A percentile compares a stretch with the other conserved stretches of the same genome.
These are phyloP conservation scores for Eucriotettix oculatus DNA, from an alignment of 2,888 invertebrate genomes.

Conservation along the genomic window DNA sequence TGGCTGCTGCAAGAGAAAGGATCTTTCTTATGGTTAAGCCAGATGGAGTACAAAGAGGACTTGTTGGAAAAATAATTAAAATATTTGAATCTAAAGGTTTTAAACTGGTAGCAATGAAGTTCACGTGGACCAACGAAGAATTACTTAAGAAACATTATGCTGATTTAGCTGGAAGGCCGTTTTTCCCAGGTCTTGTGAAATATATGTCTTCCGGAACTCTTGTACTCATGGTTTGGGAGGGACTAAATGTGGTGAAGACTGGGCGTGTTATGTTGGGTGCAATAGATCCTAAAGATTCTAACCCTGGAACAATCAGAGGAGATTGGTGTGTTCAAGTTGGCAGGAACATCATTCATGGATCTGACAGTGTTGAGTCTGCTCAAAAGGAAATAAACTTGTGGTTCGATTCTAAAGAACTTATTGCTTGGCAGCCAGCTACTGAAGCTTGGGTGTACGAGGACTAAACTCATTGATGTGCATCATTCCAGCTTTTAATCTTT, in stretches of 20 bases:
- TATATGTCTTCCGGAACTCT: slow-evolving; percentile 95
- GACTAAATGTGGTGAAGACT: slow-evolving; percentile 83
- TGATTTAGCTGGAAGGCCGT: slow-evolving; percentile 75
- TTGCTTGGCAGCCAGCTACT: slow-evolving; percentile 66
- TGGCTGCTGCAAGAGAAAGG: slow-evolving; percentile 66
- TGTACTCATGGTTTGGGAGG: slow-evolving; percentile 95
- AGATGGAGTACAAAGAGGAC: slow-evolving; percentile 93
- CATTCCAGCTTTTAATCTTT: no score
- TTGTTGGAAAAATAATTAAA: slow-evolving; percentile 89
- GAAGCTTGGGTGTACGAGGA: slow-evolving; percentile 88
- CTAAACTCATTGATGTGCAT: not conserved
- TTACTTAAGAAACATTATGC: slow-evolving; percentile 85
- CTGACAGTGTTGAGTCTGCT: slow-evolving; percentile 90
- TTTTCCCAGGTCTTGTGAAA: slow-evolving; percentile 85
- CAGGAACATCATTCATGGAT: slow-evolving; percentile 91
- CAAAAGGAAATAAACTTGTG: slow-evolving; percentile 90
- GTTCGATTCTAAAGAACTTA: slow-evolving; percentile 76
- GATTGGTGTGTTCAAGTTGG: slow-evolving; percentile 93
- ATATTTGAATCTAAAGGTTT: slow-evolving; percentile 95
- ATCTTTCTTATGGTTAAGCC: slow-evolving; percentile 98
- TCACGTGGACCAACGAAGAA: slow-evolving; percentile 74
- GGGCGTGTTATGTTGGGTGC: slow-evolving; percentile 93
- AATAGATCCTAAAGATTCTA: slow-evolving; percentile 89
- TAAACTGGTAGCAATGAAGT: slow-evolving; percentile 90
- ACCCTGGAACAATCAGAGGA: slow-evolving; percentile 93